Evolutionary conservation across 2,888 invertebrate genomes (phyloP).

Genomic region (Mimas tiliae): DNA sequence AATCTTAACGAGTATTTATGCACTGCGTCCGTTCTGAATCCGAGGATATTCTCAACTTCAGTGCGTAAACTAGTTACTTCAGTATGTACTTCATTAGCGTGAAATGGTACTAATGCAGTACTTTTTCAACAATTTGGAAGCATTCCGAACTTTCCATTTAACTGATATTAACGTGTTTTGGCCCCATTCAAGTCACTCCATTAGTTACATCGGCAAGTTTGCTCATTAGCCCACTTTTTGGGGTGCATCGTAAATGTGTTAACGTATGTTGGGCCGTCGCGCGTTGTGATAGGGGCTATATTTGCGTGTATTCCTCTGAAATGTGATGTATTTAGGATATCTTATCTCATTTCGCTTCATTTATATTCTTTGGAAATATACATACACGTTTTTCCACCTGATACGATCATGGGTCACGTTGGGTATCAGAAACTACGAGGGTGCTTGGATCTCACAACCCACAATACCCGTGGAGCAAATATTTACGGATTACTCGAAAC

Average conservation of each 20-base stretch:
- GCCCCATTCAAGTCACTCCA: slow-evolving; percentile 23
- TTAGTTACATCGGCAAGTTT: slow-evolving; percentile 40
- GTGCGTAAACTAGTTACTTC: too few relatives aligned
- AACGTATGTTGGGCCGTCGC: not conserved
- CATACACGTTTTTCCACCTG: not conserved
- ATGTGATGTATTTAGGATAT: not conserved
- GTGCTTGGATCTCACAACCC: too few relatives aligned
- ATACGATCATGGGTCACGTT: not conserved
- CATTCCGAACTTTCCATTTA: slow-evolving; percentile 20
- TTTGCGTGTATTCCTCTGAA: not conserved
- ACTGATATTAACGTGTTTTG: slow-evolving; percentile 25
- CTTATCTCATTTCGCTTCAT: slow-evolving; percentile 3
- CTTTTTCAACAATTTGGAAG: slow-evolving; percentile 4
- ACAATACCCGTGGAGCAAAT: not conserved
- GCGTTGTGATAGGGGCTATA: not conserved
- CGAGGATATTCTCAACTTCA: too few relatives aligned
- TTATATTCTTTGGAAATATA: not conserved
- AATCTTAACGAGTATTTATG: too few relatives aligned
- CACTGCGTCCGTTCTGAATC: too few relatives aligned
- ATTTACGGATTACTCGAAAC: not conserved
- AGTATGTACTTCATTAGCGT: not conserved
- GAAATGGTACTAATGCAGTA: not conserved
- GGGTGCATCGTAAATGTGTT: slow-evolving; percentile 52
- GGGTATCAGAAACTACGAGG: not conserved
- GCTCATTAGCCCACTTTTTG: slow-evolving; percentile 51